phyloP scores from a whole-genome alignment of 2,797 vertebrate genomes.

The Poecilia gillii region DNA sequence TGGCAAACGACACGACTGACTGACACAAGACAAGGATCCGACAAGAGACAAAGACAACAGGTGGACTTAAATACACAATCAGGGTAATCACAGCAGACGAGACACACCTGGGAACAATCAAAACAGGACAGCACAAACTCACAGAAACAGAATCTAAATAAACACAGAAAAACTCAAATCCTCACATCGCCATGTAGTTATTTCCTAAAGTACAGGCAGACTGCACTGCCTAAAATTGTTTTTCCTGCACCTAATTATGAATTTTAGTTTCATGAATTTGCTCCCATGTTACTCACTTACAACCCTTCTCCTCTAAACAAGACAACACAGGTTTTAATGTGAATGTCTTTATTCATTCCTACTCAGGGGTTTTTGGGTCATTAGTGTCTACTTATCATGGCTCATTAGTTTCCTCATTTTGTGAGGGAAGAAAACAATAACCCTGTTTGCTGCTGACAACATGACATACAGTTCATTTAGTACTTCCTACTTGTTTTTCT shows the following conservation, averaged over 20 bases:
- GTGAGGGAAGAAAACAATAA: background rate
- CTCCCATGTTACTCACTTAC: too few species aligned
- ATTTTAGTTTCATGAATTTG: background rate
- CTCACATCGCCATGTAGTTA: too few species aligned
- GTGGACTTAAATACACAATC: too few species aligned
- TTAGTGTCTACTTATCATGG: background rate
- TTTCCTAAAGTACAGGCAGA: background rate
- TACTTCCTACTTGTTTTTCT: background rate
- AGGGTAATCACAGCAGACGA: too few species aligned
- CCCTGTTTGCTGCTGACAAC: background rate
- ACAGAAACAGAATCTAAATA: too few species aligned
- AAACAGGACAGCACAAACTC: too few species aligned
- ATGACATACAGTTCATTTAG: background rate
- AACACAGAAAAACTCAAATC: too few species aligned
- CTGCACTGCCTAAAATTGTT: background rate
- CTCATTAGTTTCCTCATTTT: constrained; percentile 4
- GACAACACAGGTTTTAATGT: background rate
- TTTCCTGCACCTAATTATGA: background rate
- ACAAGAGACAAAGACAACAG: too few species aligned
- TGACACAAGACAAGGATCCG: too few species aligned
- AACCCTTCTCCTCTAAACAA: background rate
- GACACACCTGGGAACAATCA: too few species aligned
- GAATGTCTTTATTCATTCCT: background rate
- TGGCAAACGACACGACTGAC: too few species aligned
- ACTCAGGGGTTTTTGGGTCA: background rate